Percentiles rank a stretch among this genome's conserved stretches.
Evolutionary conservation across 2,797 vertebrate genomes (phyloP).

Genomic region (Lagocephalus sceleratus): DNA sequence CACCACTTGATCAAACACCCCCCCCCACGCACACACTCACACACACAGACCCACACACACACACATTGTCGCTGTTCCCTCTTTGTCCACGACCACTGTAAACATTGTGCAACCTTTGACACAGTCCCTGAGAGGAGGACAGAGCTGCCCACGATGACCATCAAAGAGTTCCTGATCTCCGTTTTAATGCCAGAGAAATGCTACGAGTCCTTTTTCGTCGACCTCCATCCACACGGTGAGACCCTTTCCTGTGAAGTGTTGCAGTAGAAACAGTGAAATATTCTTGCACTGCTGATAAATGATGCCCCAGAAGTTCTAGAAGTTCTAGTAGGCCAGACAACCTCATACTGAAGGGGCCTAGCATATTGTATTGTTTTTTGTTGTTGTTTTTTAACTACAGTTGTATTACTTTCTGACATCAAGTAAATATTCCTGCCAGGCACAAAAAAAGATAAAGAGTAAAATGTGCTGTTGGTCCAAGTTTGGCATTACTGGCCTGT

Average conservation of each 20-base stretch:
- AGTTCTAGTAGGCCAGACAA: background rate
- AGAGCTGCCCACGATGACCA: slow-evolving; percentile 44
- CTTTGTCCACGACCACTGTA: background rate
- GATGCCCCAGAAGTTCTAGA: background rate
- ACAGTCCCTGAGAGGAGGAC: slow-evolving; percentile 10
- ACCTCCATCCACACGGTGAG: slow-evolving; percentile 80
- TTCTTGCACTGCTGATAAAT: background rate
- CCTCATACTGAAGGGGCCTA: too few relatives aligned
- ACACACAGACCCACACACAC: background rate
- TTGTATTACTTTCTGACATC: too few relatives aligned
- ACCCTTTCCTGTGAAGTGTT: background rate
- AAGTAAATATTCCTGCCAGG: too few relatives aligned
- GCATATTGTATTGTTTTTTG: too few relatives aligned
- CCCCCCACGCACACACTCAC: background rate
- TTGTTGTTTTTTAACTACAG: too few relatives aligned
- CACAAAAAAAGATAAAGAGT: too few relatives aligned
- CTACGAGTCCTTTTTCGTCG: slow-evolving; percentile 75
- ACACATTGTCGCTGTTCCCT: background rate
- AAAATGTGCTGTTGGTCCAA: too few relatives aligned
- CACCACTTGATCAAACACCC: too few relatives aligned
- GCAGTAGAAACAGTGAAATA: background rate
- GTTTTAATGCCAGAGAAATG: slow-evolving; percentile 82
- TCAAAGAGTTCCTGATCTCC: slow-evolving; percentile 71
- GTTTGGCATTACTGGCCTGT: too few relatives aligned
- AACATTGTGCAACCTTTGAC: slow-evolving; percentile 8